A percentile compares a stretch with the other conserved stretches of the same genome.
Conservation (phyloP, 23 tunicate genomes). For the Trididemnum miniatum region DNA sequence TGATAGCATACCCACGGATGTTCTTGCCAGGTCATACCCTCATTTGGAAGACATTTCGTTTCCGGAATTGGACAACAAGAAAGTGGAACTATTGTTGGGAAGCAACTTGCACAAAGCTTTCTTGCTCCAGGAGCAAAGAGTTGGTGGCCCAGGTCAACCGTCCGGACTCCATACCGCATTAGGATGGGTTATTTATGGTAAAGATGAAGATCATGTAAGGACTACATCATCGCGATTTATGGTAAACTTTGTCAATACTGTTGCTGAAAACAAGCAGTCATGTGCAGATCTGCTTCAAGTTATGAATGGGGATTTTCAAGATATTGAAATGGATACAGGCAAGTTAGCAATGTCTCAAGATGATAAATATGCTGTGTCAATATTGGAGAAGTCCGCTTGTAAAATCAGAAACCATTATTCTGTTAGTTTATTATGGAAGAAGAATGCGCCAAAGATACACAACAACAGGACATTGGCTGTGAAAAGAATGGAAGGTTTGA, state of each 20-base stretch:
- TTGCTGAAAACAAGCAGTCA: no score
- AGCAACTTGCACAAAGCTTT: background rate
- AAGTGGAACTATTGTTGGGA: slow-evolving; percentile 10
- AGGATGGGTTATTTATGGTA: background rate
- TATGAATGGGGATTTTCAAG: background rate
- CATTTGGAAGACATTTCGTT: background rate
- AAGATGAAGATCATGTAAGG: background rate
- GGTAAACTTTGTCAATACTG: background rate
- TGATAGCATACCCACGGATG: background rate
- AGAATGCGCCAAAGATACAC: background rate
- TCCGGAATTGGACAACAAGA: background rate
- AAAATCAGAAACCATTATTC: background rate
- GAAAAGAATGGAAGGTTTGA: background rate
- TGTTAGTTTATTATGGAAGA: background rate
- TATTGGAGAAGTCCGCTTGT: background rate
- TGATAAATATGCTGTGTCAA: background rate
- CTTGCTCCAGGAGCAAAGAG: background rate
- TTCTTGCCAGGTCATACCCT: background rate
- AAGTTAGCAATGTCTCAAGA: background rate
- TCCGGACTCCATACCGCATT: background rate
- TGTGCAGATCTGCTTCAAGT: background rate
- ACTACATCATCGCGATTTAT: no score
- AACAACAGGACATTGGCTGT: background rate
- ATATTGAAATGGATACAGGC: background rate
- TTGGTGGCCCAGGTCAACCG: slow-evolving; percentile 1